Base-by-base conservation (phyloP, 2,888 invertebrate species). In the Entomobrya proxima region DNA sequence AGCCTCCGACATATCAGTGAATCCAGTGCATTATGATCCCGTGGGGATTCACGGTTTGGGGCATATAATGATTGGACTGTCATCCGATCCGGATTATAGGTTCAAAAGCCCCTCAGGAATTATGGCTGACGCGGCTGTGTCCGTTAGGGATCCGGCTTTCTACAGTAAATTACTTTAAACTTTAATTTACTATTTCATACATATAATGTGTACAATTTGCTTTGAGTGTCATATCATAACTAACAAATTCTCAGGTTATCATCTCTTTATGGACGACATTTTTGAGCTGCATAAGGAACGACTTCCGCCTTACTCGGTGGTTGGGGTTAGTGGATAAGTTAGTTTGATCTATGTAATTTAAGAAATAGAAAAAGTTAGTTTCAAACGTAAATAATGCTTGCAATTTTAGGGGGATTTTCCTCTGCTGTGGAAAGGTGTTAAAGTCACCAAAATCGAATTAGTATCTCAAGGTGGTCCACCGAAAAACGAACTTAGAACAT, bases 241-340 rank as follows among this genome's bases (percentile, higher is more conserved):
- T 15, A 55, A 15, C 13, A 11, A 9, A 55, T 9, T 82, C 40
- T 86, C 69, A 21, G 2, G 55, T 7, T 87, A 58, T 35, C 87
- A 87, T 61, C 18, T n/a, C 13, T 69, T 82, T 35, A 69, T 86
- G 47, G 86, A 86, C 24, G 95, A 96, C 89, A 92, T 97, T 47
- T 96, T 96, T 93, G 93, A 94, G 89, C 93, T 94, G 88, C 95
- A 95, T 92, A 97, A 97, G 92, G 93, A 93, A 86, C 94, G 94
- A 15, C 92, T 97, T 40, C 92, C 94, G 0, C 93, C 95, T 2
- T 97, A 97, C 72, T 30, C 64, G 67, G n/a, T 75, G 18, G 55
- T 47, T 58, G 81, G 77, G 37, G 86, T 85, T 61, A 24, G 55
- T 21, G n/a, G n/a, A n/a, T n/a, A n/a, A n/a, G n/a, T n/a, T n/a